Evolutionary conservation across 2,888 invertebrate genomes (phyloP).

Genomic region (Antitype chi): DNA sequence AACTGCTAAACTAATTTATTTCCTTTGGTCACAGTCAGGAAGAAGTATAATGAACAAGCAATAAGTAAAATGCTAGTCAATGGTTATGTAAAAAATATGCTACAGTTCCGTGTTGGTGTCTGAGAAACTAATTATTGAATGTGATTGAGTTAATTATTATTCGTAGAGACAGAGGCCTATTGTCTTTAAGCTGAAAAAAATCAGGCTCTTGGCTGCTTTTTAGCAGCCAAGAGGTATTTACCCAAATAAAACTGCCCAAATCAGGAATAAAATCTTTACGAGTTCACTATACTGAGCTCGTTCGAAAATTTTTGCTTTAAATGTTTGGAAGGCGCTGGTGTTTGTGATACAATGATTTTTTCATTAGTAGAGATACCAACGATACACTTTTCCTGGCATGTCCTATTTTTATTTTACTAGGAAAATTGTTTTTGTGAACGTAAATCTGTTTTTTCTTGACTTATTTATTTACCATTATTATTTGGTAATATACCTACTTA

Average conservation of each 20-base stretch:
- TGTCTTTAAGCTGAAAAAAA: too few relatives aligned
- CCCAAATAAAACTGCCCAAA: background rate
- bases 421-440: too few relatives aligned
- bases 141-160: background rate
- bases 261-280: background rate
- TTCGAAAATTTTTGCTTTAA: too few relatives aligned
- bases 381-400: background rate
- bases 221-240: too few relatives aligned
- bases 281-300: too few relatives aligned
- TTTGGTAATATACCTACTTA: too few relatives aligned
- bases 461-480: too few relatives aligned
- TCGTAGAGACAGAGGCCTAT: background rate
- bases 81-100: constrained; percentile 42
- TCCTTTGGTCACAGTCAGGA: constrained; percentile 44
- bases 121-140: constrained; percentile 20
- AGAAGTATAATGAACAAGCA: constrained; percentile 31
- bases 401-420: too few relatives aligned
- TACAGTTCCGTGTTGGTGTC: constrained; percentile 43
- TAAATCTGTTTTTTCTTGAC: too few relatives aligned
- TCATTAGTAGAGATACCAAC: background rate
- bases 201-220: too few relatives aligned
- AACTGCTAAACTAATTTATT: constrained; percentile 29
- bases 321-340: background rate
- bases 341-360: background rate
- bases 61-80: constrained; percentile 19